These are phyloP conservation scores for Pagrus major DNA, from an alignment of 2,113 vertebrate species.

Conservation along the genomic window DNA sequence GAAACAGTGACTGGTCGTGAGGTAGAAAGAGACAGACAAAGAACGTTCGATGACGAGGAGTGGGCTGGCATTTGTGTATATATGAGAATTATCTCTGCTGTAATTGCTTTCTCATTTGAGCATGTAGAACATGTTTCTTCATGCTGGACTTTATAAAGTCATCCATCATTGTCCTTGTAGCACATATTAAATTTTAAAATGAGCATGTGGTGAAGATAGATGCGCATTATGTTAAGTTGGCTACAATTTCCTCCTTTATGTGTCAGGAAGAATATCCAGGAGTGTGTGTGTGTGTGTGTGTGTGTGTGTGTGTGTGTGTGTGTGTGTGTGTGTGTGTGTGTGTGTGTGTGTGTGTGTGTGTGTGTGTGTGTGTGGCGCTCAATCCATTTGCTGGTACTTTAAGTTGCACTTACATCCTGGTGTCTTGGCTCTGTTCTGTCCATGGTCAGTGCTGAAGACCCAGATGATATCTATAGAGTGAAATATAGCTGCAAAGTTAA, in stretches of 20 bases:
- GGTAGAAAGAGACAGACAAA: background rate
- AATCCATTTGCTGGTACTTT: background rate
- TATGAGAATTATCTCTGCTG: conserved; percentile 47
- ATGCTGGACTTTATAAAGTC: conserved; percentile 51
- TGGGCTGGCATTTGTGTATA: conserved; percentile 45
- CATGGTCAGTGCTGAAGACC: background rate
- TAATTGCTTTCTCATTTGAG: conserved; percentile 70
- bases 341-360: background rate
- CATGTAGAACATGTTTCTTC: conserved; percentile 62
- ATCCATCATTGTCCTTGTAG: conserved; percentile 58
- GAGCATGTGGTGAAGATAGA: conserved; percentile 37
- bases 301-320: background rate
- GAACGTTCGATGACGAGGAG: conserved; percentile 13
- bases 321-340: background rate
- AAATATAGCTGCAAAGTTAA: background rate
- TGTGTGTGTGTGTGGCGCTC: background rate
- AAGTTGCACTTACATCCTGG: background rate
- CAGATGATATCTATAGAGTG: background rate
- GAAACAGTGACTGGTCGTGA: background rate
- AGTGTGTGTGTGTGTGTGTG: background rate
- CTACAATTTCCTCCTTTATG: conserved; percentile 8
- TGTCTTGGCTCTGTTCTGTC: background rate
- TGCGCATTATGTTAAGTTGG: conserved; percentile 15
- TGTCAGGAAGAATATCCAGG: background rate
- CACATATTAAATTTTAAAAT: conserved; percentile 40